Evolutionary conservation across 1,140 invertebrate species (phyloP), one percentile per base, ranked within the genome.

Genomic region (Metaphire vulgaris): DNA sequence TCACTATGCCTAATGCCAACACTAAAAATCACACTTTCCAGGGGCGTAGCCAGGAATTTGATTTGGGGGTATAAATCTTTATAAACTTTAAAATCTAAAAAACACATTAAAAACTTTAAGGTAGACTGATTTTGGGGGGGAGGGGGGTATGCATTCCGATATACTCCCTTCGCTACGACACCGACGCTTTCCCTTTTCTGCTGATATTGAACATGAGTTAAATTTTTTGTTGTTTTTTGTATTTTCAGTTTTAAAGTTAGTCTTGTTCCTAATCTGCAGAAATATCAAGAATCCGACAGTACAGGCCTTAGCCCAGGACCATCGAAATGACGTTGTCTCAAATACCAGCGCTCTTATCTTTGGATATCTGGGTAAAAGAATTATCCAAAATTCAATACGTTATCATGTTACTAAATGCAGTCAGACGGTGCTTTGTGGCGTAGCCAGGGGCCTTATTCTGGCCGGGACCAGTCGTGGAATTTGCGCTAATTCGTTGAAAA

Each of bases 401-500:
- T 14, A 21, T 21, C 12, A 21, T 75, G 74, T 75, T 31, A 21
- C 26, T 71, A 71, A 21, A 28, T 74, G 26, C 33, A 26, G 73
- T 74, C 33, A 15, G 29, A 71, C 21, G 31, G 1, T 33, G 32
- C 34, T 64, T 33, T n/a, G 16, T 26, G 16, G 16, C 33, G 29
- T 31, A 28, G 1, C 21, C 73, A 26, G 21, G 26, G 31, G 16
- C n/a, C 16, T n/a, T 75, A 21, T 1, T 0, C 33, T 26, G 16
- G 21, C 73, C 1, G 16, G 1, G n/a, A 26, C n/a, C 21, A 26
- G 21, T 70, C 41, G 21, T 16, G 15, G 21, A 69, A 83, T 14
- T 26, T 83, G 6, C 84, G 82, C 66, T 82, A 82, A 1, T 84
- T 79, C 75, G 41, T 77, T 1, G 82, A 78, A 31, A 79, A 82